Evolutionary conservation across 2,888 invertebrate genomes (phyloP), one percentile per base, ranked within the genome.

Genomic region (Philopedon plagiatum): DNA sequence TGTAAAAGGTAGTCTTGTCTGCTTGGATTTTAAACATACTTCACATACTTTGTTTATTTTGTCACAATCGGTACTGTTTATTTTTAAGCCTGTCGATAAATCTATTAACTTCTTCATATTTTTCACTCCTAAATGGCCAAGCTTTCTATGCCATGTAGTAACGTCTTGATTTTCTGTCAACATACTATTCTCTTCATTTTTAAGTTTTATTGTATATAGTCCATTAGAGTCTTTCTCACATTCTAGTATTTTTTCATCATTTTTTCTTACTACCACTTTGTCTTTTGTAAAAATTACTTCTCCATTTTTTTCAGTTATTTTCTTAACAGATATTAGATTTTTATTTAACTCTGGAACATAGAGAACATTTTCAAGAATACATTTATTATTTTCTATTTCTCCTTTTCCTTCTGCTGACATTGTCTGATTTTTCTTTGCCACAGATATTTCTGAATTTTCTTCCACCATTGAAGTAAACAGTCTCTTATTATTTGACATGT

Each of bases 291-390:
- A 81, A 4, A 41, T 74, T 8, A 81, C 78, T 23, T 77, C 73
- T 46, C 78, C 79, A 11, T 71, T 71, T 32, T 77, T 77, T 32
- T 79, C 73, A n/a, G 80, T 80, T 60, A 81, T 77, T n/a, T 65
- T 66, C 32, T 77, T 77, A 11, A 81, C 80, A 1, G 81, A 82
- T 9, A 81, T 32, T 13, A 81, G 49, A 65, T 78, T 81, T 60
- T 76, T 81, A 18, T 76, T 74, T 18, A 82, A 69, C 4, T 77
- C 75, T 13, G 80, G 80, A 0, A 80, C 77, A 54, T 73, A 79
- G 54, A 1, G n/a, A n/a, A 77, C 76, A 29, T 80, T 57, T 62
- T 68, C 74, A 18, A 81, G 61, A 41, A 56, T 70, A 23, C 73
- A 75, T 29, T 29, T 54, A 11, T 54, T 51, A 15, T 18, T 37